A percentile compares a stretch with the other conserved stretches of the same genome.
Conservation (phyloP, 2,797 vertebrate genomes). For the Pseudochromis fuscus region DNA sequence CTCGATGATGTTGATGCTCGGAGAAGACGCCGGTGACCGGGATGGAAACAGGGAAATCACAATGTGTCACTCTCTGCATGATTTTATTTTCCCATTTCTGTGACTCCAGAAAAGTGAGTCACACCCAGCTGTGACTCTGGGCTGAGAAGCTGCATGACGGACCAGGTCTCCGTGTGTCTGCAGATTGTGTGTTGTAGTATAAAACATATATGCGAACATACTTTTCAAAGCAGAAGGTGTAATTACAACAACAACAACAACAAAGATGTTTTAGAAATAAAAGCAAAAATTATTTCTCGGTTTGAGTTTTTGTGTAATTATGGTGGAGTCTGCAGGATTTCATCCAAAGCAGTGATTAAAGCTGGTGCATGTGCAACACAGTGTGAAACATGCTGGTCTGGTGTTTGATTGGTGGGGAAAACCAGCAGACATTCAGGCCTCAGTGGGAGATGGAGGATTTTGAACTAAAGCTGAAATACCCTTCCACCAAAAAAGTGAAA, state of each 20-base stretch:
- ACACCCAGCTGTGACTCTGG: constrained; percentile 43
- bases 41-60: too few relatives aligned
- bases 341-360: not conserved
- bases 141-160: constrained; percentile 30
- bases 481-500: not conserved
- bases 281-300: constrained; percentile 48
- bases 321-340: constrained; percentile 14
- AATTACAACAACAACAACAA: constrained; percentile 72
- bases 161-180: constrained; percentile 39
- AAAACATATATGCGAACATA: constrained; percentile 52
- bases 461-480: too few relatives aligned
- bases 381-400: constrained; percentile 44
- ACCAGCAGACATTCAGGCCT: not conserved
- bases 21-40: not conserved
- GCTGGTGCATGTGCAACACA: constrained; percentile 29
- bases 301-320: constrained; percentile 22
- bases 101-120: constrained; percentile 11
- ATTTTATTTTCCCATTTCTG: constrained; percentile 6
- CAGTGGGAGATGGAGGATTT: not conserved
- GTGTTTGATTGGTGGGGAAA: constrained; percentile 33
- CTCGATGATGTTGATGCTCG: not conserved
- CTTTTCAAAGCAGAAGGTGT: constrained; percentile 64
- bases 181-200: constrained; percentile 60
- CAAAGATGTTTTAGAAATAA: constrained; percentile 82
- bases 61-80: not conserved